A percentile compares a stretch with the other conserved stretches of the same genome.
Conservation (phyloP, 2,113 vertebrate genomes). For the Psittacara wagleri region DNA sequence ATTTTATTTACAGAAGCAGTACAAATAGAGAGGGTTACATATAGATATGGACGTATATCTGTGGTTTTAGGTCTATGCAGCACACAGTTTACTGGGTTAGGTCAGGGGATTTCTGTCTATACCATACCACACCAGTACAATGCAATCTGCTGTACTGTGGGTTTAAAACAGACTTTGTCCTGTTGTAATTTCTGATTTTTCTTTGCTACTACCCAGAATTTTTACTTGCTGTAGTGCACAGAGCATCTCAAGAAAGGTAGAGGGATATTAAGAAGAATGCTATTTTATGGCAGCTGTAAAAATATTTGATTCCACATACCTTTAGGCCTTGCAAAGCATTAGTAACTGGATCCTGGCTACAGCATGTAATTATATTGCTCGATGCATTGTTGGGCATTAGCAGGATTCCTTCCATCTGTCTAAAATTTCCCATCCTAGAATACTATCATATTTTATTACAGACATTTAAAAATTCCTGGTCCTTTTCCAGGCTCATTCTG, state of each 20-base stretch:
- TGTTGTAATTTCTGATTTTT: background rate
- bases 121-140: too few species aligned
- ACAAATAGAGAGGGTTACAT: background rate
- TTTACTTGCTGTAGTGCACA: background rate
- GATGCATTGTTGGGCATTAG: conserved; percentile 46
- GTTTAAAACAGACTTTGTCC: background rate
- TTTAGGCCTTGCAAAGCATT: conserved; percentile 24
- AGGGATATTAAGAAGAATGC: background rate
- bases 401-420: conserved; percentile 60
- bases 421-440: conserved; percentile 39
- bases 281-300: conserved; percentile 43
- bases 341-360: conserved; percentile 40
- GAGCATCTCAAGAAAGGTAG: background rate
- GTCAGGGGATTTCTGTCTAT: background rate
- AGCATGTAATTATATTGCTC: conserved; percentile 32
- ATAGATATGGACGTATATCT: accelerated
- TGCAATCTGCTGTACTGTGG: background rate
- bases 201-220: background rate
- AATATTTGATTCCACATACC: conserved; percentile 23
- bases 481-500: background rate
- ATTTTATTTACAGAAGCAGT: background rate
- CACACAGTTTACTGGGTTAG: background rate
- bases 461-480: conserved; percentile 23
- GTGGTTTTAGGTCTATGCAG: accelerated
- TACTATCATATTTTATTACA: conserved; percentile 35